These are phyloP conservation scores for Xiphydria camelus DNA, from an alignment of 2,888 invertebrate genomes.

Conservation along the genomic window DNA sequence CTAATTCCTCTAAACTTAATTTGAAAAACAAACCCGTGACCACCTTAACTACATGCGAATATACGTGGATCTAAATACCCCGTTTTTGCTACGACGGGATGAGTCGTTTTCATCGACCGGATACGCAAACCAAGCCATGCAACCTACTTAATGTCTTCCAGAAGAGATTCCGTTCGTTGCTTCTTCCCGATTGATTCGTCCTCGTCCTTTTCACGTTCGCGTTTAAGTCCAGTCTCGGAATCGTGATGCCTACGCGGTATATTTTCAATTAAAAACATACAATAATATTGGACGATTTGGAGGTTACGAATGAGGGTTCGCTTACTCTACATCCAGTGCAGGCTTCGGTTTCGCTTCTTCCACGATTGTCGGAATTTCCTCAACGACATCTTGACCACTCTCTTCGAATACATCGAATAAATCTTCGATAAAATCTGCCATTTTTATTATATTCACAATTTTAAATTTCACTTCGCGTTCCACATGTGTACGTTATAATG, in stretches of 20 bases:
- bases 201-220: slow-evolving; percentile 30
- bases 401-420: slow-evolving; percentile 57
- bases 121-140: slow-evolving; percentile 5
- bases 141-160: slow-evolving; percentile 51
- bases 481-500: too few species aligned
- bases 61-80: too few species aligned
- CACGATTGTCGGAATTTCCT: slow-evolving; percentile 26
- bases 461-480: too few species aligned
- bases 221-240: slow-evolving; percentile 26
- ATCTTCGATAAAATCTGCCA: slow-evolving; percentile 53
- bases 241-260: slow-evolving; percentile 18
- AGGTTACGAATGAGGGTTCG: slow-evolving; percentile 12
- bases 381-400: slow-evolving; percentile 36
- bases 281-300: not conserved
- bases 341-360: slow-evolving; percentile 18
- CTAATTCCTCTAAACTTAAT: slow-evolving; percentile 71
- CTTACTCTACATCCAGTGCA: slow-evolving; percentile 21
- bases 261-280: slow-evolving; percentile 4
- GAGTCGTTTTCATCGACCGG: too few species aligned
- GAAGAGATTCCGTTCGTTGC: slow-evolving; percentile 38
- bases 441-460: too few species aligned
- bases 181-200: slow-evolving; percentile 32
- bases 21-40: slow-evolving; percentile 7
- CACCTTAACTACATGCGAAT: not conserved
- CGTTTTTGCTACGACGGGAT: too few species aligned